Evolutionary conservation across 2,888 invertebrate genomes (phyloP), one percentile per base, ranked within the genome.

Genomic region (Phrixothrix hirtus): DNA sequence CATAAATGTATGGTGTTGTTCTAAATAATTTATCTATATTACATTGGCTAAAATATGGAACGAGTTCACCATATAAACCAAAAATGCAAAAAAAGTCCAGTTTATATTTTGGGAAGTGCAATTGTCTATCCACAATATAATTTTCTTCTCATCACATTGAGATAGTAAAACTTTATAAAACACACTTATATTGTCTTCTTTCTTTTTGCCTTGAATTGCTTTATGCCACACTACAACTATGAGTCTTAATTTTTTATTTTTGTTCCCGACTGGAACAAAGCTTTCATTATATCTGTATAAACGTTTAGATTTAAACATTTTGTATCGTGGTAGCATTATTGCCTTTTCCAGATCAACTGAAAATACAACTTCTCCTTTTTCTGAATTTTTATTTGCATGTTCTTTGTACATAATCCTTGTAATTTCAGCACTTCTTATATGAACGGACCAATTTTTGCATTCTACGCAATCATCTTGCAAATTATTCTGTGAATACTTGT

Each of bases 301-400:
- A 13, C 38, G 12, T 27, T 26, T 26, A 13, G 12, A 26, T n/a
- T 38, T 38, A 6, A 38, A 38, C 12, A 14, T 38, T 1, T 27
- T 27, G 10, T n/a, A 13, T n/a, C 38, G 12, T 1, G 38, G 38
- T 38, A 38, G 14, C 26, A 38, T 37, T 12, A 37, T 37, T 1
- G 25, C 7, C 25, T 37, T 37, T 21, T 37, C 12, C 7, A 37
- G 21, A 12, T 37, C 36, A 12, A 17, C 36, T 1, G 36, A 37
- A 5, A 12, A 10, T 7, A 17, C 6, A 17, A 36, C 1, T 10
- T 36, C 17, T 11, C 12, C 11, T 2, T 21, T 11, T 1, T 14
- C 10, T 4, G 3, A 10, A 11, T n/a, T 2, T 36, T 16, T 21
- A n/a, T n/a, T 10, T 2, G 13, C 14, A 14, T 38, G 13, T 1